Evolutionary conservation across 1,140 invertebrate species (phyloP), one percentile per base, ranked within the genome.

Genomic region (Anastrepha ludens): DNA sequence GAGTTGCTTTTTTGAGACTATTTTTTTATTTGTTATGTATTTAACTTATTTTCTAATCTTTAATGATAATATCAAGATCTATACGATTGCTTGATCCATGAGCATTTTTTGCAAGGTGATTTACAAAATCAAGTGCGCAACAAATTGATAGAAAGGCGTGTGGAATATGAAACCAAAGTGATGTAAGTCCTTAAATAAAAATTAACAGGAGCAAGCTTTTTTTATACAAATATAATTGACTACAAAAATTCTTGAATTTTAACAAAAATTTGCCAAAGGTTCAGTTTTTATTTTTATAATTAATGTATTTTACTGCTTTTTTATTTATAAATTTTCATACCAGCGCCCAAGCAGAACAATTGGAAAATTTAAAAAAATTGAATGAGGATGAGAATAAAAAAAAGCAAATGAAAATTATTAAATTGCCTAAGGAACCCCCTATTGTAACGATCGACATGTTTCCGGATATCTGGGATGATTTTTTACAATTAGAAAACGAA

Each of bases 31-130:
- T 55, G 50, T 55, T 55, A 11, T 55, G 11, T 55, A 55, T 55
- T 55, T 11, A 55, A 55, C 11, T 55, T 11, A 55, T 55, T 2
- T 55, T 55, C 50, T 0, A 55, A 55, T 55, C 50, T 11, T 55
- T 55, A 29, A 29, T 29, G 50, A 11, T 55, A 8, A 55, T 59
- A 17, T 58, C 0, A 88, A 11, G 88, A 91, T 78, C 85, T 92
- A 1, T 74, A 89, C 20, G 87, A 91, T 0, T 90, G 89, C 8
- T 17, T 92, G n/a, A 4, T 85, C 9, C 89, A 88, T 50, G 91
- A 92, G 64, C 91, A 91, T 91, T 7, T 65, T 1, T 86, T 90
- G 88, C 91, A 91, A 64, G 41, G 89, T 59, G 89, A 90, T 0
- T 55, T 92, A 1, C 90, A 90, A 44, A 70, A 88, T 5, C 88